Base-by-base conservation (phyloP, 1,140 invertebrate genomes). In the Orussus abietinus region DNA sequence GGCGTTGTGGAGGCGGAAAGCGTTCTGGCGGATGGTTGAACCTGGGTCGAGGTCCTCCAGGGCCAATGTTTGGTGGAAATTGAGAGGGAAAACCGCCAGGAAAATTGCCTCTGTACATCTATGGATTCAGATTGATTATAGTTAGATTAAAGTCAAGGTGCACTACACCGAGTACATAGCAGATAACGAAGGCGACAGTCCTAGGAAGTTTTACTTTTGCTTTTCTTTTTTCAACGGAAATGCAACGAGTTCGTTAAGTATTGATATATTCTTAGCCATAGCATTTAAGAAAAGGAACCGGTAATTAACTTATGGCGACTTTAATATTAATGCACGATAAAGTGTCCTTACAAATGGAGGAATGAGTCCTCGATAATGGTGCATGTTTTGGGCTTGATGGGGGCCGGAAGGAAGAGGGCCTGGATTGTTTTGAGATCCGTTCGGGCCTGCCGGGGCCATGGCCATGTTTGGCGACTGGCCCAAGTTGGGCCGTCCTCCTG, bases 281-380 rank as follows among this genome's bases (percentile, higher is more conserved):
- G n/a, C n/a, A n/a, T n/a, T n/a, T n/a, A n/a, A n/a, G n/a, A n/a
- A n/a, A n/a, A n/a, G n/a, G n/a, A n/a, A n/a, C n/a, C n/a, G n/a
- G n/a, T n/a, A n/a, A n/a, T n/a, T n/a, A n/a, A n/a, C n/a, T n/a
- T n/a, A n/a, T n/a, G n/a, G n/a, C n/a, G n/a, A n/a, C n/a, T n/a
- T n/a, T n/a, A n/a, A n/a, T n/a, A n/a, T n/a, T n/a, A n/a, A n/a
- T n/a, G n/a, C n/a, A n/a, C n/a, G n/a, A n/a, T n/a, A n/a, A n/a
- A n/a, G n/a, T n/a, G n/a, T n/a, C n/a, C 80, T 64, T 66, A 83
- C 82, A 74, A 86, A 86, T 53, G 80, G 79, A 57, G 86, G 85
- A 72, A 89, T 81, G 58, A 90, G 81, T 47, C 80, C 80, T 62
- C 83, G 77, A 64, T 80, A 86, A 45, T 83, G 82, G 44, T 74